phyloP scores from a whole-genome alignment of 2,888 invertebrate genomes.

The Fragum fragum region DNA sequence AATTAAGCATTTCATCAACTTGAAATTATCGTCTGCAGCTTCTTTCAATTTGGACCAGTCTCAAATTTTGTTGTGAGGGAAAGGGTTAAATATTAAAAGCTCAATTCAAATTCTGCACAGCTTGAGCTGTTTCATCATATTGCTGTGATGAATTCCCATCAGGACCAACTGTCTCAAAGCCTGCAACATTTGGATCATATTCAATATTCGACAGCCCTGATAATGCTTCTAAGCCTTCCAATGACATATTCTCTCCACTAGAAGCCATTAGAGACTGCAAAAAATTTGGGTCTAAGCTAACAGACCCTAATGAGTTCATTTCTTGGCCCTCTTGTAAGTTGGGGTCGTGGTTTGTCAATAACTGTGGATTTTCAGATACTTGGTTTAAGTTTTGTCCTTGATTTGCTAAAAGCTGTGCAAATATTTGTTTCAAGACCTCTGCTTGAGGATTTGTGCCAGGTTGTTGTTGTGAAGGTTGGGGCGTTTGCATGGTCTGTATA shows the following conservation, averaged over 20 bases:
- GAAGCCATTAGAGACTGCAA: slow-evolving; percentile 63
- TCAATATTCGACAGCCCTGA: slow-evolving; percentile 62
- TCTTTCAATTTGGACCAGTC: too few relatives aligned
- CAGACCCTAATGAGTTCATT: slow-evolving; percentile 57
- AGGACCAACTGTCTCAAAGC: slow-evolving; percentile 70
- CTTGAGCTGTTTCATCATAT: slow-evolving; percentile 63
- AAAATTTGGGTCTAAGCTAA: slow-evolving; percentile 46
- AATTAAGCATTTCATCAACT: too few relatives aligned
- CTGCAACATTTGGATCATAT: slow-evolving; percentile 69
- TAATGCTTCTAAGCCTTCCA: slow-evolving; percentile 67
- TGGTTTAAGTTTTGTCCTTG: slow-evolving; percentile 39
- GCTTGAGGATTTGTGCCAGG: slow-evolving; percentile 32
- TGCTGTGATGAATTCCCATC: slow-evolving; percentile 41
- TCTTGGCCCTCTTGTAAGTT: slow-evolving; percentile 58
- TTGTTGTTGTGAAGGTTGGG: slow-evolving; percentile 10
- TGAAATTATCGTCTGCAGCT: too few relatives aligned
- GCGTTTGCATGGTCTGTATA: neutral
- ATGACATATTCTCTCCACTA: slow-evolving; percentile 62
- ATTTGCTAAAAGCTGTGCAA: slow-evolving; percentile 24
- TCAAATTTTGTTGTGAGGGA: too few relatives aligned
- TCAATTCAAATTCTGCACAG: slow-evolving; percentile 65
- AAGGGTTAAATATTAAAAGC: neutral
- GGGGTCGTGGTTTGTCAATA: slow-evolving; percentile 54
- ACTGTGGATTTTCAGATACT: slow-evolving; percentile 40
- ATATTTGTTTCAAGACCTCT: slow-evolving; percentile 51